Percentiles rank a stretch among this genome's conserved stretches.
Conservation (phyloP, 2,888 invertebrate species). For the Drosophila pseudotakahashii region DNA sequence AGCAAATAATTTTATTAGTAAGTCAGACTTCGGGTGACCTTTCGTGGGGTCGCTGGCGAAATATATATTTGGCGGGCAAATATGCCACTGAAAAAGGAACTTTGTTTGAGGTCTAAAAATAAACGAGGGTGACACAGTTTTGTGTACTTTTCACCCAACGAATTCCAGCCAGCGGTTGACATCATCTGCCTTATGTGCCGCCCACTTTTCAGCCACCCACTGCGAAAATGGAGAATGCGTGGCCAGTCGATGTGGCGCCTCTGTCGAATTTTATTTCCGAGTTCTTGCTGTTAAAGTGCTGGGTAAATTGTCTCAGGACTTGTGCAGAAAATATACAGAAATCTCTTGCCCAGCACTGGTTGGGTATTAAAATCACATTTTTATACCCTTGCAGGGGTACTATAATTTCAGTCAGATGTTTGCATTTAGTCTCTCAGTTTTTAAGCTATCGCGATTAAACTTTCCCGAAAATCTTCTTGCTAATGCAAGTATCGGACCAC, state of each 20-base stretch:
- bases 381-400: too few relatives aligned
- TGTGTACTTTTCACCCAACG: not conserved
- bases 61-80: conserved; percentile 10
- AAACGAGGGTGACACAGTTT: conserved; percentile 31
- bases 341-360: too few relatives aligned
- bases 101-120: conserved; percentile 10
- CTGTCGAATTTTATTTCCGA: conserved; percentile 51
- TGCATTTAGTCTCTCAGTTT: too few relatives aligned
- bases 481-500: too few relatives aligned
- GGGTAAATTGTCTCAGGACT: not conserved
- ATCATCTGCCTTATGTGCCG: conserved; percentile 40
- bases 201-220: conserved; percentile 31
- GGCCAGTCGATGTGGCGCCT: conserved; percentile 63
- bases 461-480: too few relatives aligned
- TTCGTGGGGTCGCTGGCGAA: conserved; percentile 41
- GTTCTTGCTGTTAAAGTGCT: conserved; percentile 13
- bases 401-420: too few relatives aligned
- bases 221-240: conserved; percentile 33
- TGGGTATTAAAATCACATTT: not conserved
- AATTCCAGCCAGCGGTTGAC: conserved; percentile 28
- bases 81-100: conserved; percentile 4
- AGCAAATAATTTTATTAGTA: not conserved
- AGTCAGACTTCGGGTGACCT: conserved; percentile 35
- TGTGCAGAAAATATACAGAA: not conserved
- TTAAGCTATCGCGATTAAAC: too few relatives aligned